Base-by-base conservation (phyloP, 1,140 invertebrate species). In the Rhyacophila brunnea region DNA sequence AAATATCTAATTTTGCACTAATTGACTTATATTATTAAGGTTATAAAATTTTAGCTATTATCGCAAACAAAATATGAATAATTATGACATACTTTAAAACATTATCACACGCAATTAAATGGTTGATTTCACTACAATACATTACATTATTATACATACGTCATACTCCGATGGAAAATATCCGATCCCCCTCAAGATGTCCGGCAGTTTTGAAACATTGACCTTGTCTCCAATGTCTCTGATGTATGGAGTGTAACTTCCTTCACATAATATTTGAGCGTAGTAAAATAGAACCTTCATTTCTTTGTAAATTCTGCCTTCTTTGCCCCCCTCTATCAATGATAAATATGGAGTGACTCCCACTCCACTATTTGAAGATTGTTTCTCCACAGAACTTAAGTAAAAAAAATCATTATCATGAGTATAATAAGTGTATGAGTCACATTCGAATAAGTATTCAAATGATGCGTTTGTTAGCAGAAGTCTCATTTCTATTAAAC, bases 251-350 rank as follows among this genome's bases (percentile, higher is more conserved):
- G 54, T 57, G 35, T 13, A 28, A 17, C 34, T 43, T 20, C 54
- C 54, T 34, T 57, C 44, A 14, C 54, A 57, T 19, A 57, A 28
- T 34, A 57, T 57, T 42, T 57, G 54, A 7, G 46, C 54, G 15
- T 57, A 49, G 17, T 57, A 57, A 48, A 57, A 57, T 10, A 57
- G 11, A 9, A 49, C 36, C 18, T 23, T 57, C 46, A 57, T 38
- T 32, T 49, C 28, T 23, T 35, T 43, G 15, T 48, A 57, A 15
- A 57, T 23, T 45, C 54, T 38, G 13, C 54, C 46, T 2, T 1
- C n/a, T 13, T 20, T 17, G n/a, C 46, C 46, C 32, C 54, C 54
- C 23, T 57, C 34, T 15, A 57, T 32, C n/a, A 57, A 14, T 15
- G 44, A 14, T 17, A 48, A 17, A 48, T 42, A 57, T 48, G 54